These are phyloP conservation scores for Cylindroiulus punctatus DNA, from an alignment of 2,888 invertebrate species.

Conservation along the genomic window DNA sequence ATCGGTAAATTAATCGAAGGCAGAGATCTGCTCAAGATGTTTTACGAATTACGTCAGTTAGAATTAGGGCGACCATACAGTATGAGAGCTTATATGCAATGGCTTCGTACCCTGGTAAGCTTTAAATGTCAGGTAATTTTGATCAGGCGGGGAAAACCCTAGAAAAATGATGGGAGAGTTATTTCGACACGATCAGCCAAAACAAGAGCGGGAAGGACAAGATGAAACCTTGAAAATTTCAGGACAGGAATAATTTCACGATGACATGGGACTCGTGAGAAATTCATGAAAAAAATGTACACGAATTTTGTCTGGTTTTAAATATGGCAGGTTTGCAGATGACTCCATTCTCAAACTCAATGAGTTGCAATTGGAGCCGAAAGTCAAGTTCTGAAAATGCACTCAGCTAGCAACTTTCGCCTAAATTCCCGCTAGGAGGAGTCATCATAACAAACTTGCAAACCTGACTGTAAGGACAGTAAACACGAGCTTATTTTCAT, in stretches of 20 bases:
- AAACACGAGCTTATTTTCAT: background rate
- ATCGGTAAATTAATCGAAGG: background rate
- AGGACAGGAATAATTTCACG: too few species aligned
- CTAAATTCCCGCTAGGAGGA: background rate
- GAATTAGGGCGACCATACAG: background rate
- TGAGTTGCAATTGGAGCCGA: too few species aligned
- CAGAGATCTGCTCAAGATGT: background rate
- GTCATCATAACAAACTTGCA: conserved; percentile 3
- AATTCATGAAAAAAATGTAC: too few species aligned
- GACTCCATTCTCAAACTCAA: background rate
- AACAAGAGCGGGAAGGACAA: background rate
- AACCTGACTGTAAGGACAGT: background rate
- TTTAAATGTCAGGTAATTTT: conserved; percentile 18
- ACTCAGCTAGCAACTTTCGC: background rate
- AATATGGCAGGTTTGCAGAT: background rate
- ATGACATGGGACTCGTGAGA: too few species aligned
- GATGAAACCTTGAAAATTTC: background rate
- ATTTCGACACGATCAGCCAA: background rate
- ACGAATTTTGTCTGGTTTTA: background rate
- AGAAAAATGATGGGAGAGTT: conserved; percentile 11
- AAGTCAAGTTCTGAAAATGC: too few species aligned
- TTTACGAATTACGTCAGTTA: background rate
- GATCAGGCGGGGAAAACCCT: conserved; percentile 18
- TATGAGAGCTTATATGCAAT: background rate
- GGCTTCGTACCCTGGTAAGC: conserved; percentile 18